phyloP scores from a whole-genome alignment of 1,140 invertebrate genomes.

The Parapsyche elsis region DNA sequence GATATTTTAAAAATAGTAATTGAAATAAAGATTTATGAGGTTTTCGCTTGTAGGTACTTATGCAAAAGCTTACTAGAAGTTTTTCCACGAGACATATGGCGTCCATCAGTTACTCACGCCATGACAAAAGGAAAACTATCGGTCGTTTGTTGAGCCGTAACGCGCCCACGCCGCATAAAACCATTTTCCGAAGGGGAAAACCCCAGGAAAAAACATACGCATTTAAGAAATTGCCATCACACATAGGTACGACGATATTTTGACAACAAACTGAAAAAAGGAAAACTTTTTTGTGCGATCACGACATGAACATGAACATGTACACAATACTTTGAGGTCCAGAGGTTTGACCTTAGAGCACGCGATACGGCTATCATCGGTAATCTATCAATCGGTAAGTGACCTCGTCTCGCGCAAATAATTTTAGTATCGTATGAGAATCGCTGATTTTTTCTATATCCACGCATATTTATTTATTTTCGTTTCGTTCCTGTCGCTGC shows the following conservation, averaged over 20 bases:
- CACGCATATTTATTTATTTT: background rate
- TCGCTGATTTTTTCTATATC: background rate
- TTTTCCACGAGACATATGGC: background rate
- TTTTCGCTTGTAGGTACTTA: background rate
- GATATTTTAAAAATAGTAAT: no score
- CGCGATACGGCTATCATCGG: conserved; percentile 27
- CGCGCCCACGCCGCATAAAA: background rate
- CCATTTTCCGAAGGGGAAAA: no score
- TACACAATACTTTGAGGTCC: background rate
- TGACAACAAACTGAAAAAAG: no score
- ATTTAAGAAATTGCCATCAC: no score
- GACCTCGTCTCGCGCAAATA: conserved; percentile 23
- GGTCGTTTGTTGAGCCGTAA: background rate
- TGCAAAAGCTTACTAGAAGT: background rate
- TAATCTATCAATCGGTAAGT: conserved; percentile 27
- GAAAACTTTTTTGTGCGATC: no score
- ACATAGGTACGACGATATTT: no score
- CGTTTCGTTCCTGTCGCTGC: background rate
- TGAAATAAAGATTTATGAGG: conserved; percentile 5
- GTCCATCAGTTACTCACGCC: background rate
- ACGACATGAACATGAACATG: background rate
- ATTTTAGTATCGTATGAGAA: background rate
- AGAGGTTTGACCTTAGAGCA: conserved; percentile 3
- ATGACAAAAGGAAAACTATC: conserved; percentile 1
- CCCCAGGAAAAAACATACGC: no score